Evolutionary conservation across 53 echinoderm and acorn worm species (phyloP), one percentile per base, ranked within the genome.

Genomic region (Paracentrotus lividus): DNA sequence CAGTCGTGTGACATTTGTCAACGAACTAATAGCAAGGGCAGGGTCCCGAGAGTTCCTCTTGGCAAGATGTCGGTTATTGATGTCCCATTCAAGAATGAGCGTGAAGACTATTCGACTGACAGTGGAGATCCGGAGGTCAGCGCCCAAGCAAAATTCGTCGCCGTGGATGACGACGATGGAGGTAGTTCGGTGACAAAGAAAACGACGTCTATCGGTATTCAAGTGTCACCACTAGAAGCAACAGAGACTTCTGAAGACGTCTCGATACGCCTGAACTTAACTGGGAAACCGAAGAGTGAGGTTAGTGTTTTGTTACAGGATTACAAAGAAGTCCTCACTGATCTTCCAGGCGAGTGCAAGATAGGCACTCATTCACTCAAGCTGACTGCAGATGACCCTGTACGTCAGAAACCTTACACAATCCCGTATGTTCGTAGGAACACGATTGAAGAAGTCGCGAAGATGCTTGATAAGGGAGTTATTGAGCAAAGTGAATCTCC

Each of bases 281-380:
- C n/a, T n/a, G n/a, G n/a, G n/a, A n/a, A n/a, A n/a, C n/a, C n/a
- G n/a, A n/a, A 44, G 4, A n/a, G 49, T 20, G 85, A n/a, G n/a
- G n/a, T n/a, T n/a, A 85, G n/a, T n/a, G n/a, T n/a, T n/a, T n/a
- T n/a, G n/a, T n/a, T n/a, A n/a, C n/a, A n/a, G n/a, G n/a, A n/a
- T n/a, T n/a, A 84, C 65, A 72, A 72, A 57, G 93, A 96, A 49
- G 92, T 94, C 84, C 68, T 96, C 40, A 96, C 96, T 40, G 96
- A 96, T 77, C 38, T 96, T 7, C 96, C 96, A 38, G 96, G 96
- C 38, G 90, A 42, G 43, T 88, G 84, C 18, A 87, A 60, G 43
- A 56, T 9, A 29, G 94, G 94, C 7, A 60, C 88, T 49, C 96
- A 96, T 81, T 81, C 88, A 47, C 94, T 96, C 52, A 87, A 94